phyloP scores from a whole-genome alignment of 2,888 invertebrate genomes.

The Noctuana brunneofusca region DNA sequence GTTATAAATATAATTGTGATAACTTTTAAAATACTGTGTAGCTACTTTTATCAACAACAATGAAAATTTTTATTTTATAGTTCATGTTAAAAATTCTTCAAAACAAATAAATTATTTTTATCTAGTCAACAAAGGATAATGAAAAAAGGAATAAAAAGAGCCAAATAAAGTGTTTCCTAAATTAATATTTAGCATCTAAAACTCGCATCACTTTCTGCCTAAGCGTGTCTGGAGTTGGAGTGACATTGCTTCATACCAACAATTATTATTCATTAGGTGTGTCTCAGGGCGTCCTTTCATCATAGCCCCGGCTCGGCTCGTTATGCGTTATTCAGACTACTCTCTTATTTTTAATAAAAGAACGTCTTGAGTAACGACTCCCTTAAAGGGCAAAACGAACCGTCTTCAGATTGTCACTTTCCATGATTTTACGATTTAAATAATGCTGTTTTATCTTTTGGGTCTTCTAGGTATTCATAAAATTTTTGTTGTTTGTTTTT shows the following conservation, averaged over 20 bases:
- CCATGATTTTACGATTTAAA: slow-evolving; percentile 13
- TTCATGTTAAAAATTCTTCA: too few relatives aligned
- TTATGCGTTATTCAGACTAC: slow-evolving; percentile 68
- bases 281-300: slow-evolving; percentile 65
- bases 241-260: slow-evolving; percentile 52
- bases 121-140: background rate
- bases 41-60: too few relatives aligned
- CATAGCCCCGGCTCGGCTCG: slow-evolving; percentile 55
- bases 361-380: slow-evolving; percentile 40
- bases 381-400: slow-evolving; percentile 27
- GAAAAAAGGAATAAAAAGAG: background rate
- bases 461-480: background rate
- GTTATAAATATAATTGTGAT: too few relatives aligned
- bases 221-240: slow-evolving; percentile 54
- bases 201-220: slow-evolving; percentile 19
- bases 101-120: background rate
- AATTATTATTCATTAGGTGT: slow-evolving; percentile 73
- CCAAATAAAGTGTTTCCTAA: background rate
- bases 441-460: slow-evolving; percentile 19
- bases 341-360: slow-evolving; percentile 67
- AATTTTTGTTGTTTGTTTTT: background rate
- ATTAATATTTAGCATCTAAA: slow-evolving; percentile 10
- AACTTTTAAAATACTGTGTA: too few relatives aligned
- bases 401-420: slow-evolving; percentile 21
- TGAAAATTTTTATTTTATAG: too few relatives aligned